These are phyloP conservation scores for Trachymyrmex septentrionalis DNA, from an alignment of 1,140 invertebrate species.

Conservation along the genomic window DNA sequence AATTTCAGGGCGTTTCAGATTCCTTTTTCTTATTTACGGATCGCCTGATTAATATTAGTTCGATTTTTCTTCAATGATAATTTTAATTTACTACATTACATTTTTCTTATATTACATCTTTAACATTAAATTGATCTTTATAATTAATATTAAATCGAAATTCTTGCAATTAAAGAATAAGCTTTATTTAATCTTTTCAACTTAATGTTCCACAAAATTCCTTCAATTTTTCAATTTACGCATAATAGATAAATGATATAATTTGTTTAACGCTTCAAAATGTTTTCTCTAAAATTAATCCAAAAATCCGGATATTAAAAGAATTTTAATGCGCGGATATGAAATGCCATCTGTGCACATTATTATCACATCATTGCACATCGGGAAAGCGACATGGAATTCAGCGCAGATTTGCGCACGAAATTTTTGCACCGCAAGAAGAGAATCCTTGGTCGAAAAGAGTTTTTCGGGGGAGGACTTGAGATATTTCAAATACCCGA, in stretches of 20 bases:
- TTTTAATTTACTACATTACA: neutral
- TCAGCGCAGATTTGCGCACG: constrained; percentile 15
- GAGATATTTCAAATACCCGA: constrained; percentile 73
- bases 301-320: neutral
- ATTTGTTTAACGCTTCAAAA: neutral
- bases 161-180: neutral
- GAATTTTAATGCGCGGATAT: neutral
- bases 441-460: constrained; percentile 11
- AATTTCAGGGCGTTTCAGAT: neutral
- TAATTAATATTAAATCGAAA: neutral
- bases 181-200: neutral
- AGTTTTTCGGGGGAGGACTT: constrained; percentile 58
- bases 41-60: neutral
- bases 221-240: neutral
- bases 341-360: neutral
- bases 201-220: neutral
- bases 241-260: no score
- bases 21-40: neutral
- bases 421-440: constrained; percentile 37
- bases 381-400: neutral
- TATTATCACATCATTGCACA: neutral
- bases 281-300: neutral
- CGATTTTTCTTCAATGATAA: neutral
- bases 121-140: neutral
- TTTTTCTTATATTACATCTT: neutral